A percentile compares a stretch with the other conserved stretches of the same genome.
phyloP scores from a whole-genome alignment of 2,797 vertebrate species.

The Coccyzus lansbergi region DNA sequence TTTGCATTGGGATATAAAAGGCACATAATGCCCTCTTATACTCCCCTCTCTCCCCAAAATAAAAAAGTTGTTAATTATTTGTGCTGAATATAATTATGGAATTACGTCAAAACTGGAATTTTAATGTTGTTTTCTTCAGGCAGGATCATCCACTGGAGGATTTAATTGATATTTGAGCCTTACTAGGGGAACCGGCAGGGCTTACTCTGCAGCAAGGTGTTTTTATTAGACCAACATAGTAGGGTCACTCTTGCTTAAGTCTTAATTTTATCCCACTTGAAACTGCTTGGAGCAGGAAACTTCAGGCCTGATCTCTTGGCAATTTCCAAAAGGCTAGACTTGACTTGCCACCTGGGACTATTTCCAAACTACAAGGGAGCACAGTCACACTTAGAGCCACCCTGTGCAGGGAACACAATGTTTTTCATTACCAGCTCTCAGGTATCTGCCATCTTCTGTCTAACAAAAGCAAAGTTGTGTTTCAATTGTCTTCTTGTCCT shows the following conservation, averaged over 20 bases:
- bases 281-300: not conserved
- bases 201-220: not conserved
- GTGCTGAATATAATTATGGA: not conserved
- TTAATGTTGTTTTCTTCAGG: not conserved
- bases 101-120: not conserved
- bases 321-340: not conserved
- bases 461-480: not conserved
- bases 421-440: not conserved
- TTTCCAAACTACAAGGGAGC: not conserved
- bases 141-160: not conserved
- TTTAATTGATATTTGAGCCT: conserved; percentile 4
- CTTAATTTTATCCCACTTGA: not conserved
- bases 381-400: not conserved
- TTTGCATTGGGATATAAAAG: not conserved
- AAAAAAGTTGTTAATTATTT: not conserved
- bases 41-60: not conserved
- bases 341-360: not conserved
- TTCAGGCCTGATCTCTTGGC: not conserved
- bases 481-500: not conserved
- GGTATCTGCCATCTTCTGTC: not conserved
- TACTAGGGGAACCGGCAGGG: not conserved
- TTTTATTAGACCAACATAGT: not conserved
- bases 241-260: not conserved
- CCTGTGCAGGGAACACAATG: not conserved
- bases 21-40: not conserved